Base-by-base conservation (phyloP, 2,113 vertebrate genomes). In the Bos indicus region DNA sequence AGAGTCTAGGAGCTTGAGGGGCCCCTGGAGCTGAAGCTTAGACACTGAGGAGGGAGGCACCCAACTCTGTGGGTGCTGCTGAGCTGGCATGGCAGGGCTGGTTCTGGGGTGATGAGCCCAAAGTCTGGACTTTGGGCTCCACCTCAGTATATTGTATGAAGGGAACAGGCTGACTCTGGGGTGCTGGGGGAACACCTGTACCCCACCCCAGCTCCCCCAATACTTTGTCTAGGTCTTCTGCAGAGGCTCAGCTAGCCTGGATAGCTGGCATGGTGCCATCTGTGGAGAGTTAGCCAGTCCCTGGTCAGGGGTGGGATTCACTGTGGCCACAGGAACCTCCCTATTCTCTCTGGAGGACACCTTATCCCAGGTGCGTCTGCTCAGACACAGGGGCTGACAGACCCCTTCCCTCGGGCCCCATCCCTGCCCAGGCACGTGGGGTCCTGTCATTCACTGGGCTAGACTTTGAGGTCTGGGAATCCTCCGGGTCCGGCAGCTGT, bases 21-120 rank as follows among this genome's bases (percentile, higher is more conserved):
- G 33, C 1, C 59, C 16, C 28, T 33, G 46, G 48, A 54, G 30
- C 67, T 7, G 16, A 26, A 36, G 52, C 30, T 78, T 23, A 5
- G 88, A 19, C 13, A 0, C 8, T 1, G 43, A 56, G 9, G 52
- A 67, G 19, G 30, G 25, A 14, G 1, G 1, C 17, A 0, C 33
- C 46, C 6, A 7, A 59, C 19, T 64, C 54, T 26, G 40, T 0
- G 4, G 67, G 54, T 46, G 54, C 48, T 28, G 40, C 51, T 15
- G n/a, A 88, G 77, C 64, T 40, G 82, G 21, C 7, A 0, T 8
- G 6, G 26, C 6, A 33, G 11, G 52, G 17, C 77, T 40, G 33
- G 30, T 57, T 11, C 28, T 57, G 83, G 57, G 84, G 17, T 17
- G 12, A 13, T n/a, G 51, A 64, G 56, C 90, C 30, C 54, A 6